A percentile compares a stretch with the other conserved stretches of the same genome.
These are phyloP conservation scores for Semibalanus balanoides DNA, from an alignment of 1,140 invertebrate species.

Conservation along the genomic window DNA sequence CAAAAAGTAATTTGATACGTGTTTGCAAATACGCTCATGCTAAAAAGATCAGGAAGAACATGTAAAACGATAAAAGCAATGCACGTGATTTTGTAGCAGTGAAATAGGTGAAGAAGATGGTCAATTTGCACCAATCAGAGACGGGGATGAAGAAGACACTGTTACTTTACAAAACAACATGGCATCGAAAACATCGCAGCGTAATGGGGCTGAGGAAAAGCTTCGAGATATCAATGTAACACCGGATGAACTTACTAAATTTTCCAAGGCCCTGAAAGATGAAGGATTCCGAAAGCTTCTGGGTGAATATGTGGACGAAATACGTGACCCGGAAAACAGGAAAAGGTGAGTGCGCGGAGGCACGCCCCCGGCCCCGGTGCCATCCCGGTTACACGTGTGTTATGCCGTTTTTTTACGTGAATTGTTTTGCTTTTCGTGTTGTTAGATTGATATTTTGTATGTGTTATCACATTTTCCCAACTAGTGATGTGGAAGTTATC, in stretches of 20 bases:
- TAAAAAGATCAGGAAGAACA: no score
- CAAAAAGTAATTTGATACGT: no score
- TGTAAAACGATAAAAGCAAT: no score
- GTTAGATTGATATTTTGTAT: not conserved
- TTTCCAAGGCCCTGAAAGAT: constrained; percentile 11
- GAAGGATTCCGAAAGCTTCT: constrained; percentile 8
- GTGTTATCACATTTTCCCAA: not conserved
- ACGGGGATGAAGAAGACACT: not conserved
- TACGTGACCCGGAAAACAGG: constrained; percentile 11
- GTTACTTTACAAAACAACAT: not conserved
- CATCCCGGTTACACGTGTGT: no score
- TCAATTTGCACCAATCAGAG: not conserved
- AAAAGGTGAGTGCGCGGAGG: not conserved
- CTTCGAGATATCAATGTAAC: not conserved
- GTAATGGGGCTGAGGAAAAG: not conserved
- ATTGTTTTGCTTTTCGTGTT: not conserved
- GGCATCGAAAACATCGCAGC: not conserved
- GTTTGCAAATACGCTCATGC: no score
- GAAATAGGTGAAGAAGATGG: not conserved
- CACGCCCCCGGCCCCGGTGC: not conserved
- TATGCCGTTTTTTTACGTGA: not conserved
- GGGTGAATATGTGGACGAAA: constrained; percentile 10
- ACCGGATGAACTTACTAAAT: constrained; percentile 8
- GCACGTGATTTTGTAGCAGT: no score
- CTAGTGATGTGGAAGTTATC: no score